These are phyloP conservation scores for Phainopepla nitens DNA, from an alignment of 2,113 vertebrate species.

Conservation along the genomic window DNA sequence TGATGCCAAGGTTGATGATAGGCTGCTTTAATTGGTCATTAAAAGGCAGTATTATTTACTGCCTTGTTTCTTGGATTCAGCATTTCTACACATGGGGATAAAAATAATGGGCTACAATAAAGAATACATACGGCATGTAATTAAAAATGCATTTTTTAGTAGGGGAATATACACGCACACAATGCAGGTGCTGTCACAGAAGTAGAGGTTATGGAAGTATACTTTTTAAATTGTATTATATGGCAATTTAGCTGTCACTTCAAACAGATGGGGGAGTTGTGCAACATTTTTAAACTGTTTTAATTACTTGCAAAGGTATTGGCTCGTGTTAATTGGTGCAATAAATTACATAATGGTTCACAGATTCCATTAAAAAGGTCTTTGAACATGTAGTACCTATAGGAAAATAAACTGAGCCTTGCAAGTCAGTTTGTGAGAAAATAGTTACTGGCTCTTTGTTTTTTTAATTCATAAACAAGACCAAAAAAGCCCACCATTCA, in stretches of 20 bases:
- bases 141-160: conserved; percentile 42
- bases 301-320: conserved; percentile 58
- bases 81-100: conserved; percentile 39
- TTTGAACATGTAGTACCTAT: not conserved
- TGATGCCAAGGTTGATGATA: not conserved
- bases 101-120: conserved; percentile 44
- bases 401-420: conserved; percentile 9
- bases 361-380: not conserved
- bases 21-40: conserved; percentile 27
- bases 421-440: not conserved
- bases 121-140: conserved; percentile 21
- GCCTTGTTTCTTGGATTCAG: conserved; percentile 33
- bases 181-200: not conserved
- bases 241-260: conserved; percentile 22
- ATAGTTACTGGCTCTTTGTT: not conserved
- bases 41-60: conserved; percentile 47
- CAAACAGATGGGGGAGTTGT: conserved; percentile 31
- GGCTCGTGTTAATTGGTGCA: conserved; percentile 47
- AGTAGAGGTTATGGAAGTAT: not conserved
- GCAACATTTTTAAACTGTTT: conserved; percentile 20
- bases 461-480: not conserved
- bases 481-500: not conserved
- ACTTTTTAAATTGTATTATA: conserved; percentile 15
- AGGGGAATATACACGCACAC: not conserved
- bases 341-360: conserved; percentile 26